phyloP scores from a whole-genome alignment of 1,140 invertebrate genomes.

The Drosophila ercepeae region DNA sequence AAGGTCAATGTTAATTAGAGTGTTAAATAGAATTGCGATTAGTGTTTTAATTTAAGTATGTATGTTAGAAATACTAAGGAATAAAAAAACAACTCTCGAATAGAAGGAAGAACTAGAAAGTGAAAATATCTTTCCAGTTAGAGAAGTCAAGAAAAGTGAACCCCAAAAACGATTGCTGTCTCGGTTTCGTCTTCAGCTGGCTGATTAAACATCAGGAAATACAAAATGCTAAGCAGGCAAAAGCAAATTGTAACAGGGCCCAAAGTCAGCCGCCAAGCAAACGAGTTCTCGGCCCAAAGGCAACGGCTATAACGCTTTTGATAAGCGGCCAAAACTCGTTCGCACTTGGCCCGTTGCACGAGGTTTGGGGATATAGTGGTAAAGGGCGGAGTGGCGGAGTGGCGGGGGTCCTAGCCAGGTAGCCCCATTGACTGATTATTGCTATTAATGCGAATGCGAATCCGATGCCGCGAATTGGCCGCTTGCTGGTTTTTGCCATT shows the following conservation, averaged over 20 bases:
- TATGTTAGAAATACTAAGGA: too few species aligned
- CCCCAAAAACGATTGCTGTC: conserved; percentile 43
- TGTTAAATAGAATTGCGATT: background rate
- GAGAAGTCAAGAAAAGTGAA: conserved; percentile 28
- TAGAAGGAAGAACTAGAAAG: background rate
- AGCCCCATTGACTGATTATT: conserved; percentile 52
- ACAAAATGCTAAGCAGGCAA: conserved; percentile 75
- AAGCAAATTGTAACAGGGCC: conserved; percentile 79
- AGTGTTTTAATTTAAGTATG: too few species aligned
- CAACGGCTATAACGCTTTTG: conserved; percentile 35
- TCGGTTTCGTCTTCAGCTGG: conserved; percentile 32
- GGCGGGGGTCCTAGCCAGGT: conserved; percentile 21
- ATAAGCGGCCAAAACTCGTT: conserved; percentile 68
- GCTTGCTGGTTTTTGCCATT: conserved; percentile 59
- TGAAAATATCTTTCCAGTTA: background rate
- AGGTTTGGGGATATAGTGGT: background rate
- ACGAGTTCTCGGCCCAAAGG: conserved; percentile 58
- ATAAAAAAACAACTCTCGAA: too few species aligned
- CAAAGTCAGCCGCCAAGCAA: conserved; percentile 40
- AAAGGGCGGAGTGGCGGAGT: background rate
- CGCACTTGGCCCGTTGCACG: conserved; percentile 58
- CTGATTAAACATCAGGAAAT: conserved; percentile 80
- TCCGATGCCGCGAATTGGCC: conserved; percentile 28
- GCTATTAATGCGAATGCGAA: conserved; percentile 64
- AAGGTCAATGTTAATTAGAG: background rate